These are phyloP conservation scores for Daubentonia madagascariensis DNA, from an alignment of 2,113 vertebrate species.

Conservation along the genomic window DNA sequence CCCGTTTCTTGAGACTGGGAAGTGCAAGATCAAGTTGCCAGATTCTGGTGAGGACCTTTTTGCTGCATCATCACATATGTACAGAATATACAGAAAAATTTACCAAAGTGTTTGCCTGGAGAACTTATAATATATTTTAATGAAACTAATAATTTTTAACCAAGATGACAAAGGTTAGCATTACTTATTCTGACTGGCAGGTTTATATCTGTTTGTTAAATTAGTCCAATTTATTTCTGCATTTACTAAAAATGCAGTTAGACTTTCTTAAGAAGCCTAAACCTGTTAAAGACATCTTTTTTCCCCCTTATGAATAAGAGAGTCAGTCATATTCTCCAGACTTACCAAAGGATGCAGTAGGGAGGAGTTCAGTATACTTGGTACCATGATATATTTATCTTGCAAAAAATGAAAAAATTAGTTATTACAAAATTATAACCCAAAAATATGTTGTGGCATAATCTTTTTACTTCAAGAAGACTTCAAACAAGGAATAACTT, in stretches of 20 bases:
- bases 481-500: not conserved
- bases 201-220: not conserved
- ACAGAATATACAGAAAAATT: not conserved
- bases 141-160: not conserved
- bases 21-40: not conserved
- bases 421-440: not conserved
- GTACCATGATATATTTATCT: not conserved
- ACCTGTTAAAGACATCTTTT: not conserved
- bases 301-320: not conserved
- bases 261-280: not conserved
- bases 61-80: not conserved
- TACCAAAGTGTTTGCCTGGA: not conserved
- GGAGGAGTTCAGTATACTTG: not conserved
- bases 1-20: not conserved
- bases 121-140: not conserved
- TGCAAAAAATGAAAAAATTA: not conserved
- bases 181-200: not conserved
- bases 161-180: not conserved
- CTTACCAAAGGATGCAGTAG: not conserved
- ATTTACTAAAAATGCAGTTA: not conserved
- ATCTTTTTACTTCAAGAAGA: not conserved
- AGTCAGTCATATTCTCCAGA: not conserved
- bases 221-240: not conserved
- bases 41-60: not conserved
- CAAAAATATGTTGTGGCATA: not conserved